Base-by-base conservation (phyloP, 1,140 invertebrate species). In the Drosophila mojavensis region DNA sequence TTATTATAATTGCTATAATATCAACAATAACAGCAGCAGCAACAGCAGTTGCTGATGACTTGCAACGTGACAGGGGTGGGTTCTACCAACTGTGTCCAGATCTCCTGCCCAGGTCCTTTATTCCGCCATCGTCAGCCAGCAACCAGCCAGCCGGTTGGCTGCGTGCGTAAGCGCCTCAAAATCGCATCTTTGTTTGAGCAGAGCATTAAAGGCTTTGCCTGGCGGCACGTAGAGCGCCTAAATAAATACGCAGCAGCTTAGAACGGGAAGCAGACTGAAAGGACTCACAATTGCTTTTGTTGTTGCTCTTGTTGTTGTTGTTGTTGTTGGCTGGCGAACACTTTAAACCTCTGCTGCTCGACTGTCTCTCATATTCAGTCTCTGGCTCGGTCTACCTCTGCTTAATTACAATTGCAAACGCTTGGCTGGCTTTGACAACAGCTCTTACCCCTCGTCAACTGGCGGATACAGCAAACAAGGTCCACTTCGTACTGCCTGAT, bases 1-100 rank as follows among this genome's bases (percentile, higher is more conserved):
- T 88, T 88, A 88, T 88, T 65, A 88, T 88, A 88, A 88, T 88
- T 88, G 80, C 83, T 83, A 75, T 80, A 88, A 88, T 88, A 86
- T 69, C 60, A 89, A 80, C 61, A 86, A 65, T 70, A 62, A 3
- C 59, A 59, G 9, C 54, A 53, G 26, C 47, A 50, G 39, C 67
- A 28, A 4, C 50, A 68, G 53, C 76, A 41, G 45, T 64, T 70
- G 81, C 54, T 68, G 78, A 56, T 83, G 81, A 76, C 81, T 65
- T 75, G 79, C 73, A 83, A 74, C 71, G 70, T 81, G 81, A 85
- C 67, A 71, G 60, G 67, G 70, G 36, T 67, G 75, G 17, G 17
- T 39, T 30, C 10, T 47, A 20, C 20, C 60, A 55, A 30, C 67
- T 56, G 33, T 36, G 59, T 11, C 36, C 36, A 39, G 10, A 11